These are phyloP conservation scores for Patella vulgata DNA, from an alignment of 1,140 invertebrate genomes.

Conservation along the genomic window DNA sequence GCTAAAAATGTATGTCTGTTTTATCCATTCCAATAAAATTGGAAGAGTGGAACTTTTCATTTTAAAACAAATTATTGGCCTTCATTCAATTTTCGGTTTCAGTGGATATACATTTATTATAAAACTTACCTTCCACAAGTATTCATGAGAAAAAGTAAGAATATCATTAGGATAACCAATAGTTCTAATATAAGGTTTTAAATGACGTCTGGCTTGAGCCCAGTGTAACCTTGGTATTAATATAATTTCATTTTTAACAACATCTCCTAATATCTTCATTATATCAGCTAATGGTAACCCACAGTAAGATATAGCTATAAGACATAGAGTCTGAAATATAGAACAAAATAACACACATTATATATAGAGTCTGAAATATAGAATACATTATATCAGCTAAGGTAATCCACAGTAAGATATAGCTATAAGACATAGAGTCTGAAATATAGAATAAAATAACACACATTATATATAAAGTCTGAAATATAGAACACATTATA, in stretches of 20 bases:
- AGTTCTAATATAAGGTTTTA: slow-evolving; percentile 46
- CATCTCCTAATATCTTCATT: slow-evolving; percentile 38
- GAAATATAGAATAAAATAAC: too few species aligned
- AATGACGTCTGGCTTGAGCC: slow-evolving; percentile 41
- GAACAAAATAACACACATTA: background rate
- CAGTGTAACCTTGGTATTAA: slow-evolving; percentile 40
- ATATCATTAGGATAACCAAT: slow-evolving; percentile 14
- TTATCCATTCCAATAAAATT: too few species aligned
- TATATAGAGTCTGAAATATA: background rate
- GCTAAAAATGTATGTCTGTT: too few species aligned
- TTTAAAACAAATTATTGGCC: too few species aligned
- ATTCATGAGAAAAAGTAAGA: slow-evolving; percentile 41
- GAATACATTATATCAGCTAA: background rate
- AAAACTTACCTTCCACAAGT: slow-evolving; percentile 32
- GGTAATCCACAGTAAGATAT: too few species aligned
- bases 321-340: slow-evolving; percentile 37
- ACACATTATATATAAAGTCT: too few species aligned
- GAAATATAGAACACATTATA: too few species aligned
- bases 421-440: too few species aligned
- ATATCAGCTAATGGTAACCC: slow-evolving; percentile 41
- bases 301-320: slow-evolving; percentile 31
- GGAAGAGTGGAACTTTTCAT: too few species aligned
- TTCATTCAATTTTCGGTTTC: too few species aligned
- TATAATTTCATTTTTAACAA: slow-evolving; percentile 21
- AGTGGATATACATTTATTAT: too few species aligned